Conservation (phyloP, 2,888 invertebrate species). For the Macaria liturata region DNA sequence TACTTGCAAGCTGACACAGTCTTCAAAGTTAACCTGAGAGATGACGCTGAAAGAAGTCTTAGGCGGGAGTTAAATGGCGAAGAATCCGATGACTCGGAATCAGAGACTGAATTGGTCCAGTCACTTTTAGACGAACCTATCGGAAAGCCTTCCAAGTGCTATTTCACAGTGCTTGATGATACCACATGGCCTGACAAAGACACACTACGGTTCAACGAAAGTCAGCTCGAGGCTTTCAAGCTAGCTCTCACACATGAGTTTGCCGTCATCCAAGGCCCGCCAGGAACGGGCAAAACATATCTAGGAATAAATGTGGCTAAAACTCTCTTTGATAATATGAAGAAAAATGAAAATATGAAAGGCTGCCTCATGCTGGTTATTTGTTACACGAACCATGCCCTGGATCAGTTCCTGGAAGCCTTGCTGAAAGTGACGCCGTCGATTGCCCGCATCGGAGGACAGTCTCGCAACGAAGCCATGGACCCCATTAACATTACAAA, state of each 20-base stretch:
- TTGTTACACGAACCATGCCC: slow-evolving; percentile 92
- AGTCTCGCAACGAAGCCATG: slow-evolving; percentile 81
- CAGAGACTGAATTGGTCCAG: slow-evolving; percentile 5
- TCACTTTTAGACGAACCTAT: background rate
- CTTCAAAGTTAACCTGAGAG: slow-evolving; percentile 27
- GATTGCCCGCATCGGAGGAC: slow-evolving; percentile 87
- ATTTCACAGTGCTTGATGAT: slow-evolving; percentile 50
- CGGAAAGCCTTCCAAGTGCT: slow-evolving; percentile 1
- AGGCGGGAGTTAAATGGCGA: background rate
- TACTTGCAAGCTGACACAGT: slow-evolving; percentile 43
- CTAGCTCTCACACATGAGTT: slow-evolving; percentile 87
- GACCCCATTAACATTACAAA: slow-evolving; percentile 70
- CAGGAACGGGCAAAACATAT: slow-evolving; percentile 94
- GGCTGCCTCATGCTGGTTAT: slow-evolving; percentile 86
- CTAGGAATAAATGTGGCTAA: slow-evolving; percentile 88
- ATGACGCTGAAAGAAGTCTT: background rate
- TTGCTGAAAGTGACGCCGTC: slow-evolving; percentile 81
- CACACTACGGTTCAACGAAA: slow-evolving; percentile 82
- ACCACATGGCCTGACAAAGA: slow-evolving; percentile 73
- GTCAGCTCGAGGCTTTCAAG: slow-evolving; percentile 86
- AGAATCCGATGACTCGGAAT: slow-evolving; percentile 5
- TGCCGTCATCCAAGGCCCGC: slow-evolving; percentile 92
- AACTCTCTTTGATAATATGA: slow-evolving; percentile 84
- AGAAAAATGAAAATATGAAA: slow-evolving; percentile 11
- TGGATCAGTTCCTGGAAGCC: slow-evolving; percentile 92